These are phyloP conservation scores for Clitarchus hookeri DNA, from an alignment of 2,888 invertebrate species.

Conservation along the genomic window DNA sequence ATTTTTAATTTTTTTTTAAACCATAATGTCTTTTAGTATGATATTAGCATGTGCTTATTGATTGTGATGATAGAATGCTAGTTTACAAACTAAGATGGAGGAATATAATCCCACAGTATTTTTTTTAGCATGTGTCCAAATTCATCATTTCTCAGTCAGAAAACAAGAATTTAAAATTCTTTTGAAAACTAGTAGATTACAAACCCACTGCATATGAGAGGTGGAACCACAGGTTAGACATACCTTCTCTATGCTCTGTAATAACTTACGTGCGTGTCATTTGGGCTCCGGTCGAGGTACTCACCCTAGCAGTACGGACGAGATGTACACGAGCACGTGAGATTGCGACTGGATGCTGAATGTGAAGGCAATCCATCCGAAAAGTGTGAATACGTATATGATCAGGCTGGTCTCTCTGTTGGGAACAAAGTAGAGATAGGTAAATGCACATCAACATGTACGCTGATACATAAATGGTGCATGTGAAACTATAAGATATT, in stretches of 20 bases:
- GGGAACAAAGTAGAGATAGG: neutral
- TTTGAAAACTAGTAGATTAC: neutral
- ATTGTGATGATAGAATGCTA: too few species aligned
- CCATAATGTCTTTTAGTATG: too few species aligned
- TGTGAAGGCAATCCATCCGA: neutral
- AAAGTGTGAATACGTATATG: neutral
- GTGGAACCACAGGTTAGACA: too few species aligned
- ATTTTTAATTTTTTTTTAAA: too few species aligned
- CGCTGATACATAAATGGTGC: neutral
- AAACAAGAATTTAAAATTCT: too few species aligned
- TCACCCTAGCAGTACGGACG: neutral
- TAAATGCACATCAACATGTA: neutral
- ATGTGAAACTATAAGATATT: too few species aligned
- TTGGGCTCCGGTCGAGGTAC: neutral
- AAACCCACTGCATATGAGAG: neutral
- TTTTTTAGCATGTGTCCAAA: too few species aligned
- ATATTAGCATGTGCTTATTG: too few species aligned
- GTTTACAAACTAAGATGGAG: too few species aligned
- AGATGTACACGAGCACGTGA: conserved; percentile 2
- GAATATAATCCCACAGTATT: too few species aligned
- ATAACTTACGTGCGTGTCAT: neutral
- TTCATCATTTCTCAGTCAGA: too few species aligned
- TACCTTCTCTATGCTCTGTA: neutral
- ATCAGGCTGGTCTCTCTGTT: conserved; percentile 5
- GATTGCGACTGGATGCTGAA: neutral